Percentiles rank a stretch among this genome's conserved stretches.
phyloP scores from a whole-genome alignment of 2,797 vertebrate genomes.

The Lycodopsis pacificus region DNA sequence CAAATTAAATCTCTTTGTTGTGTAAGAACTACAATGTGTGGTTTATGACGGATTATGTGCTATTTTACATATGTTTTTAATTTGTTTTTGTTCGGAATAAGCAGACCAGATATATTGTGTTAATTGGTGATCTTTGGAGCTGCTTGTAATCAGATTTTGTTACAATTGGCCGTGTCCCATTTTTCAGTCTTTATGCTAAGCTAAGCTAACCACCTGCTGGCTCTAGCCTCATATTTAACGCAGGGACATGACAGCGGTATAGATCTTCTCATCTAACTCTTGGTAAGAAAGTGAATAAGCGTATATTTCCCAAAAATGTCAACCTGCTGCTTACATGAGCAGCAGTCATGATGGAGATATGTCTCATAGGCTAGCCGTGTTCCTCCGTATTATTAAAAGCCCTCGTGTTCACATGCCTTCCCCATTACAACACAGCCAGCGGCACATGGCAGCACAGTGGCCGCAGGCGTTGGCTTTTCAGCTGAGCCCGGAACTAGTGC shows the following conservation, averaged over 20 bases:
- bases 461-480: conserved; percentile 80
- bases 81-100: neutral
- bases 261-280: conserved; percentile 9
- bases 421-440: conserved; percentile 76
- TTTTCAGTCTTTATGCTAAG: conserved; percentile 6
- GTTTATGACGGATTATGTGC: neutral
- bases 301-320: conserved; percentile 7
- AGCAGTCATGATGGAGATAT: conserved; percentile 33
- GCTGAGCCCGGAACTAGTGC: conserved; percentile 79
- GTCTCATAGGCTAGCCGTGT: conserved; percentile 29
- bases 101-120: neutral
- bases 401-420: conserved; percentile 74
- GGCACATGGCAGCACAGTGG: conserved; percentile 80
- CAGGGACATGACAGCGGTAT: neutral
- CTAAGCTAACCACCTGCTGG: conserved; percentile 6
- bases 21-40: conserved; percentile 9
- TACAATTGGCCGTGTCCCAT: neutral
- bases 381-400: conserved; percentile 55
- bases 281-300: conserved; percentile 9
- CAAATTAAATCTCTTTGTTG: neutral
- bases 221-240: neutral
- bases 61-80: neutral
- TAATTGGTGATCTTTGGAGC: neutral
- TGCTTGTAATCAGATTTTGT: neutral
- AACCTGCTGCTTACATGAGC: conserved; percentile 21